A percentile compares a stretch with the other conserved stretches of the same genome.
phyloP scores from a whole-genome alignment of 2,113 vertebrate species.

The Nematolebias whitei region DNA sequence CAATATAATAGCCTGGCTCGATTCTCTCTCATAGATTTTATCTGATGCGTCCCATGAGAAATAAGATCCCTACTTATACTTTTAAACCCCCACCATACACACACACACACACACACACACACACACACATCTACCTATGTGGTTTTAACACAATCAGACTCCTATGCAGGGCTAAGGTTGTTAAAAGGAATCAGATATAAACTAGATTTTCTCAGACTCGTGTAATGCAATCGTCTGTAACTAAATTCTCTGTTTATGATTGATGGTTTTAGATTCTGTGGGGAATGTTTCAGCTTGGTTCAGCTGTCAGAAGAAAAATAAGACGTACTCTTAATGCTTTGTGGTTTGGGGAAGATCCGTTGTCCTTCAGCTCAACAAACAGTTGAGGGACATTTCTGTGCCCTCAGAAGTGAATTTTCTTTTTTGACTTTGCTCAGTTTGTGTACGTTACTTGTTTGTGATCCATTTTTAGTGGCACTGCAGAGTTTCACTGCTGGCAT shows the following conservation, averaged over 20 bases:
- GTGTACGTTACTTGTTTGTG: constrained; percentile 19
- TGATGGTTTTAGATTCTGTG: constrained; percentile 8
- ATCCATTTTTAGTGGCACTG: constrained; percentile 50
- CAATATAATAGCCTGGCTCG: too few species aligned
- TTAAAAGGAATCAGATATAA: constrained; percentile 12
- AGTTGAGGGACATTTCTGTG: constrained; percentile 29
- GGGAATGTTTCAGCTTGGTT: neutral
- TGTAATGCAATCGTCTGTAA: constrained; percentile 5
- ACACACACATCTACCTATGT: too few species aligned
- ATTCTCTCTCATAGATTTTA: too few species aligned
- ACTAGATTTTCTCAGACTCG: constrained; percentile 3
- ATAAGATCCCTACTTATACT: too few species aligned
- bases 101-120: neutral
- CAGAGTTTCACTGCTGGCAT: neutral
- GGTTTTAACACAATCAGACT: constrained; percentile 37
- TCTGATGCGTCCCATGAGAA: too few species aligned
- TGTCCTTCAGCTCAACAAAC: constrained; percentile 33
- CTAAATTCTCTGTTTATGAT: constrained; percentile 2
- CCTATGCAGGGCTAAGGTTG: neutral
- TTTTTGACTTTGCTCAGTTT: constrained; percentile 43
- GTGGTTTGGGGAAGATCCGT: constrained; percentile 33
- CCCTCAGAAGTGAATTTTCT: constrained; percentile 48
- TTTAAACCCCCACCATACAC: too few species aligned
- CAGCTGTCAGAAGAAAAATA: constrained; percentile 9
- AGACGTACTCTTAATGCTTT: neutral